These are phyloP conservation scores for Pogonomyrmex barbatus DNA, from an alignment of 1,140 invertebrate genomes.

Conservation along the genomic window DNA sequence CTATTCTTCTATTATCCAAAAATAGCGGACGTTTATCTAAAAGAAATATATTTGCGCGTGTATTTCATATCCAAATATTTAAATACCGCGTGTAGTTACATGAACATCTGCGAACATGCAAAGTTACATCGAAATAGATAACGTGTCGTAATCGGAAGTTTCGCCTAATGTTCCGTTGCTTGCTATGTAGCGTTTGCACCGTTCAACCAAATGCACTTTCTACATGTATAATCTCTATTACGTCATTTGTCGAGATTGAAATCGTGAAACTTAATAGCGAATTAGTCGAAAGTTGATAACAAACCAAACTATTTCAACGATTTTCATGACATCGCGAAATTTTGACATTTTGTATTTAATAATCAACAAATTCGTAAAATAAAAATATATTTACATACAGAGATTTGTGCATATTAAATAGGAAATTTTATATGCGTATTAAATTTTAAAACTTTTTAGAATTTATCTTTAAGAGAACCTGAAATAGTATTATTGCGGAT, in stretches of 20 bases:
- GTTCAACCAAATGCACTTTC: conserved; percentile 41
- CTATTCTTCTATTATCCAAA: neutral
- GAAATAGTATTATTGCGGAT: neutral
- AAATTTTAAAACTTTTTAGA: neutral
- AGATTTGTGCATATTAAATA: neutral
- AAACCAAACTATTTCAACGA: neutral
- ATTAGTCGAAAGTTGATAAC: conserved; percentile 15
- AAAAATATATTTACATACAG: neutral
- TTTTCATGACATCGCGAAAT: neutral
- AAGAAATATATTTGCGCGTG: too few relatives aligned
- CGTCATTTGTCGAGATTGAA: conserved; percentile 39
- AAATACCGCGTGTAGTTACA: neutral
- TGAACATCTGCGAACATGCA: conserved; percentile 17
- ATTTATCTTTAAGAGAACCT: neutral
- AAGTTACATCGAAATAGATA: conserved; percentile 30
- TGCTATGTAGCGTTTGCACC: neutral
- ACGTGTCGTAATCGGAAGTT: conserved; percentile 45
- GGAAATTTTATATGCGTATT: neutral
- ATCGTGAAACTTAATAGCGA: conserved; percentile 23
- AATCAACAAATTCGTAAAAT: neutral
- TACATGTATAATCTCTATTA: conserved; percentile 27
- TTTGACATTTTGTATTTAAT: neutral
- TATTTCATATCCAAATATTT: neutral
- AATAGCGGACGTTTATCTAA: neutral
- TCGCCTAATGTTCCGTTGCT: conserved; percentile 33